These are phyloP conservation scores for Aphodius granarius DNA, from an alignment of 2,888 invertebrate genomes.

Conservation along the genomic window DNA sequence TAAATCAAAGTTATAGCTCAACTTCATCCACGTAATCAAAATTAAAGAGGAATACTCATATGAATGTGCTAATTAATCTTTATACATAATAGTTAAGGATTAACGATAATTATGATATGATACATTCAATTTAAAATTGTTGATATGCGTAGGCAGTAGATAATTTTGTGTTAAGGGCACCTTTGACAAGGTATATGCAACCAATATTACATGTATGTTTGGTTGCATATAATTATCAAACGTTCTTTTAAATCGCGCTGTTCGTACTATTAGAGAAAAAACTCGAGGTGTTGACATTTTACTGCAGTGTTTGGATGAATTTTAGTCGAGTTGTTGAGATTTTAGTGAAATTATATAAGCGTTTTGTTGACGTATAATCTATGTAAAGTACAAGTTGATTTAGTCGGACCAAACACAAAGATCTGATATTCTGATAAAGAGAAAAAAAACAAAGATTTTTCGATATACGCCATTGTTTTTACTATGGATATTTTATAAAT, in stretches of 20 bases:
- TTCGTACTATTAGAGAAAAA: background rate
- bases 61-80: conserved; percentile 21
- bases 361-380: background rate
- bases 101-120: background rate
- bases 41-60: conserved; percentile 21
- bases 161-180: background rate
- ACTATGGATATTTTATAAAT: conserved; percentile 16
- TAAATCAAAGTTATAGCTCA: conserved; percentile 19
- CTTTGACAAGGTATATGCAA: too few species aligned
- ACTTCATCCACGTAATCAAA: conserved; percentile 12
- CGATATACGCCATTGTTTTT: background rate
- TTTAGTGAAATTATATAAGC: background rate
- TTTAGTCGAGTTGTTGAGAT: background rate
- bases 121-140: background rate
- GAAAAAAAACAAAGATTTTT: background rate
- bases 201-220: too few species aligned
- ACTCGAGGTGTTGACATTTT: background rate
- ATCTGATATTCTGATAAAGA: too few species aligned
- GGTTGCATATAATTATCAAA: too few species aligned
- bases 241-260: too few species aligned
- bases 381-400: conserved; percentile 42
- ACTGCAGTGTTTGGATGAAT: background rate
- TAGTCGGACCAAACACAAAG: conserved; percentile 38
- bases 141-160: background rate
- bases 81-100: background rate